These are phyloP conservation scores for Heliconius himera DNA, from an alignment of 1,140 invertebrate species.

Conservation along the genomic window DNA sequence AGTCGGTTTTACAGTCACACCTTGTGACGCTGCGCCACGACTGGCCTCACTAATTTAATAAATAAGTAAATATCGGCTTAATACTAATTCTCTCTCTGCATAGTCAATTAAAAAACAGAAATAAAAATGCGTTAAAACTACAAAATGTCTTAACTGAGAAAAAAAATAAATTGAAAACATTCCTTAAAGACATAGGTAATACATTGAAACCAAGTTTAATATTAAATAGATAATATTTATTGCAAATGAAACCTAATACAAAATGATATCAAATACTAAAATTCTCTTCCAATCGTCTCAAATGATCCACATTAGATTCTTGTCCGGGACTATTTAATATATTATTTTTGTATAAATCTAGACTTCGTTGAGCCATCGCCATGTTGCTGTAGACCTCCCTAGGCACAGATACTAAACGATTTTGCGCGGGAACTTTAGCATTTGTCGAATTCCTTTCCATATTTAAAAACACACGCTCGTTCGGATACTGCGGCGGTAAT, in stretches of 20 bases:
- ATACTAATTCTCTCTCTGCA: no score
- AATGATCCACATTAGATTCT: constrained; percentile 72
- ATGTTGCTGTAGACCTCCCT: constrained; percentile 71
- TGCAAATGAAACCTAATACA: constrained; percentile 14
- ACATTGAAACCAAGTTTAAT: not conserved
- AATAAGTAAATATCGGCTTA: no score
- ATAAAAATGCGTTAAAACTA: no score
- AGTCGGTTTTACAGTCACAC: no score
- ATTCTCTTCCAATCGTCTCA: constrained; percentile 76
- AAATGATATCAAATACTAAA: constrained; percentile 68
- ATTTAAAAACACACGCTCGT: constrained; percentile 58
- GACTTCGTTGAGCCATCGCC: constrained; percentile 59
- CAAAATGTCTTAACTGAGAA: no score
- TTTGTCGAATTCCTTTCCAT: constrained; percentile 55
- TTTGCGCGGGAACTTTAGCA: constrained; percentile 70
- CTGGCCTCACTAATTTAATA: no score
- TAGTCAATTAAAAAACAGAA: no score
- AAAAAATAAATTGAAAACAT: no score
- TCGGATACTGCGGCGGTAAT: constrained; percentile 55
- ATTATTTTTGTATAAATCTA: constrained; percentile 75
- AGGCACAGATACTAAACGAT: constrained; percentile 60
- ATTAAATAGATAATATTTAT: constrained; percentile 19
- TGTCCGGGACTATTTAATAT: constrained; percentile 65
- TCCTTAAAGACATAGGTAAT: no score
- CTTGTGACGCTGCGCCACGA: no score